Percentiles rank a stretch among this genome's conserved stretches.
Evolutionary conservation across 2,113 vertebrate genomes (phyloP).

Genomic region (Phylloscopus whistleri): DNA sequence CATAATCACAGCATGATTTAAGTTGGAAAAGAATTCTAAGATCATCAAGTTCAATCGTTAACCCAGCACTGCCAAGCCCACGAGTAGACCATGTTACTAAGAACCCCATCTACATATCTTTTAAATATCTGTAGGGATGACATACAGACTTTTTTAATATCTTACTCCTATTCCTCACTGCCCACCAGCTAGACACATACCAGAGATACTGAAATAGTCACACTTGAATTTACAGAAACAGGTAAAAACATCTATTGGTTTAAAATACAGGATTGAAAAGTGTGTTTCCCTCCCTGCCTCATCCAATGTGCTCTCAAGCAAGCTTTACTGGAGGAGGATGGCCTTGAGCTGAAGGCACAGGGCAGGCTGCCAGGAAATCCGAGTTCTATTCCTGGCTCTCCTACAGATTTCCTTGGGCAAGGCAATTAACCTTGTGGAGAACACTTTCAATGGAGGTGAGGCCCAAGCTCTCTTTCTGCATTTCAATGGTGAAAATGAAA

Average conservation of each 20-base stretch:
- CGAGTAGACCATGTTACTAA: neutral
- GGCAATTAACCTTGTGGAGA: conserved; percentile 58
- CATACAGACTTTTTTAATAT: neutral
- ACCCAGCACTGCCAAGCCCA: neutral
- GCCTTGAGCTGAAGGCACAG: conserved; percentile 44
- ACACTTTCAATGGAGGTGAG: conserved; percentile 48
- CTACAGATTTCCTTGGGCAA: conserved; percentile 67
- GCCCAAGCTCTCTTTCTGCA: conserved; percentile 24
- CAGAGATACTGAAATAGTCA: neutral
- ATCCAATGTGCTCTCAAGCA: neutral
- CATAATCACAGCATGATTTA: neutral
- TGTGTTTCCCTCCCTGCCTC: neutral
- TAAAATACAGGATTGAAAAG: neutral
- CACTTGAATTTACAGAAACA: neutral
- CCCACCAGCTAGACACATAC: neutral
- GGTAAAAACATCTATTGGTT: neutral
- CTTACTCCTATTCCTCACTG: neutral
- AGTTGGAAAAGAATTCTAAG: neutral
- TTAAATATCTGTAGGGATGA: neutral
- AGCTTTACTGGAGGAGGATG: conserved; percentile 4
- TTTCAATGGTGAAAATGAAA: neutral
- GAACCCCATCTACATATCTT: neutral
- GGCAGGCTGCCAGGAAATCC: conserved; percentile 55
- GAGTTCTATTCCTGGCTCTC: conserved; percentile 60
- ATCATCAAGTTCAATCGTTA: neutral